Evolutionary conservation across 2,888 invertebrate species (phyloP).

Genomic region (Andrena flavipes): DNA sequence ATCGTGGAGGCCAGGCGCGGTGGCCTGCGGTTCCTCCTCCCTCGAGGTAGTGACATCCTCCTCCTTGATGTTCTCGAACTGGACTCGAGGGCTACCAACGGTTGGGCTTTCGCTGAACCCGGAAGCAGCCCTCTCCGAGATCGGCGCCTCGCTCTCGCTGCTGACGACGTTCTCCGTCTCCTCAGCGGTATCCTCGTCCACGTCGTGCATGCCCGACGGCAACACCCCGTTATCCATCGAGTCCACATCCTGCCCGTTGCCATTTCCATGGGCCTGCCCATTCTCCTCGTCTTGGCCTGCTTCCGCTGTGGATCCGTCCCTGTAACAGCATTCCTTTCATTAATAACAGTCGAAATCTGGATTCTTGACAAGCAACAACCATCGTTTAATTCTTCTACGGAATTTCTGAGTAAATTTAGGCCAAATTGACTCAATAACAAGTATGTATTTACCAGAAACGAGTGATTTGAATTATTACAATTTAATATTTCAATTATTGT

Average conservation of each 20-base stretch:
- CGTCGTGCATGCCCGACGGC: conserved; percentile 42
- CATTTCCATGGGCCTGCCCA: conserved; percentile 42
- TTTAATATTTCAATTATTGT: too few species aligned
- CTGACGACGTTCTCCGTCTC: conserved; percentile 67
- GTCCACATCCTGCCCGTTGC: conserved; percentile 68
- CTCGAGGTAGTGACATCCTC: conserved; percentile 72
- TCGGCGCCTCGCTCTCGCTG: conserved; percentile 81
- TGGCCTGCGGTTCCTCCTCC: conserved; percentile 51
- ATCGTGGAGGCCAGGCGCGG: conserved; percentile 62
- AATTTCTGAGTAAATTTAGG: too few species aligned
- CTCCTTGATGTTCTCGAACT: conserved; percentile 81
- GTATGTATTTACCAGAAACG: too few species aligned
- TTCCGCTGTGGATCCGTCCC: conserved; percentile 82
- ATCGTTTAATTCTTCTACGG: not conserved
- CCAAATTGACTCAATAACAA: too few species aligned
- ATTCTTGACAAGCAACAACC: too few species aligned
- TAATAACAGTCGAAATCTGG: not conserved
- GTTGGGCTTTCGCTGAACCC: conserved; percentile 77
- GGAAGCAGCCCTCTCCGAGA: conserved; percentile 82
- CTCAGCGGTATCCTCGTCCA: conserved; percentile 68
- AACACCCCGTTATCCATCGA: conserved; percentile 75
- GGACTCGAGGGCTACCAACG: conserved; percentile 80
- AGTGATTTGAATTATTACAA: too few species aligned
- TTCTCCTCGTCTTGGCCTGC: conserved; percentile 79
- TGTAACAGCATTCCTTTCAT: conserved; percentile 45